Base-by-base conservation (phyloP, 2,797 vertebrate species). In the Carapus acus region DNA sequence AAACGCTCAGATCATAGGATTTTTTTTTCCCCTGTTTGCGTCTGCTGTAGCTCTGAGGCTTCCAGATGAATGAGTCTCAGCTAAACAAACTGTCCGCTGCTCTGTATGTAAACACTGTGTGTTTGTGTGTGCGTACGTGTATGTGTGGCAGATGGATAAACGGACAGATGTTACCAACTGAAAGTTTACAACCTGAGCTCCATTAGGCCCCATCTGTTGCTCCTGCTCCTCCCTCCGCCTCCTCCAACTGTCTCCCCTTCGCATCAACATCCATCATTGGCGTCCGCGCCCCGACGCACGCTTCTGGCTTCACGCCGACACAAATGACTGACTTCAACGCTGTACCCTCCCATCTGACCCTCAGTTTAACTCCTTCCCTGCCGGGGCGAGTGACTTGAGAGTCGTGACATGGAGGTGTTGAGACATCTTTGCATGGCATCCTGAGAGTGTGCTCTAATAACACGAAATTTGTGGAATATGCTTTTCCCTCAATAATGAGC, bases 151-250 rank as follows among this genome's bases (percentile, higher is more conserved):
- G 87, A 88, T 87, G 87, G 89, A 85, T 68, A 74, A 87, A 83
- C 44, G 74, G 83, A 86, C 88, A 90, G 88, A 90, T 89, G 87
- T 89, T 87, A 56, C 79, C 6, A 86, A 88, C 86, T 83, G 81
- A 86, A 89, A 86, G 80, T 87, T 88, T 86, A 87, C 83, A 88
- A 88, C 86, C 86, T 86, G 84, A 85, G 84, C 78, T 80, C 56
- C 69, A 84, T 83, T 75, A 76, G 67, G 71, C 79, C 82, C 88
- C 89, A 90, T 90, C 88, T 90, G 88, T 89, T 88, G 82, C 84
- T 86, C 51, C 69, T 68, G 66, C 21, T 54, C 85, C 86, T 84
- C 85, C 86, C 82, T 79, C 79, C 61, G 51, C 65, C 79, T 78
- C 84, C 82, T 77, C 81, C 79, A 74, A 78, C 49, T 57, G 67